Percentiles rank a stretch among this genome's conserved stretches.
These are phyloP conservation scores for Galendromus occidentalis DNA, from an alignment of 1,140 invertebrate species.

Conservation along the genomic window DNA sequence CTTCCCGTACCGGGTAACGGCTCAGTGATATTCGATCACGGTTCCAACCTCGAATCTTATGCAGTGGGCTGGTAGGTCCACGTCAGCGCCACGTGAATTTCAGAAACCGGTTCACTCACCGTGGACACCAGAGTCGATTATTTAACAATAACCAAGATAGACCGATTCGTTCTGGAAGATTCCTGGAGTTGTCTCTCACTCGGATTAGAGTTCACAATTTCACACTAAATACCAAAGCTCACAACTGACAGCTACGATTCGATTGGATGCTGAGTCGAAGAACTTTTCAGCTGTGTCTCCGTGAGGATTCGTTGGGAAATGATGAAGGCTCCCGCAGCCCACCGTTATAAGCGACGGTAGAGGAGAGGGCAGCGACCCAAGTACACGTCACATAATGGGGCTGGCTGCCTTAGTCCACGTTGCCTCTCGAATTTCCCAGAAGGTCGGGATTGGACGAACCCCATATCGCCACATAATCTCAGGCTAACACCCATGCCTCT, in stretches of 20 bases:
- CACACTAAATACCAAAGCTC: background rate
- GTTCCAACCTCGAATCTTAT: too few species aligned
- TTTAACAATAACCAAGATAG: too few species aligned
- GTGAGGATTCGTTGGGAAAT: background rate
- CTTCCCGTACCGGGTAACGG: too few species aligned
- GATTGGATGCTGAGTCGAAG: background rate
- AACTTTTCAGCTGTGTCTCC: background rate
- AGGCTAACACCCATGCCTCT: background rate
- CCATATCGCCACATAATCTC: background rate
- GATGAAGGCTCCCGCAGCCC: background rate
- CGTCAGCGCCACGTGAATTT: too few species aligned
- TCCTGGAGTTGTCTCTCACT: background rate
- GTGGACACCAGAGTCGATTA: too few species aligned
- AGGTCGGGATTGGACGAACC: background rate
- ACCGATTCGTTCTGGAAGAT: background rate
- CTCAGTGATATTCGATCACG: too few species aligned
- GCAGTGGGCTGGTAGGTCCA: too few species aligned
- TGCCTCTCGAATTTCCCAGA: background rate
- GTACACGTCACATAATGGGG: constrained; percentile 8
- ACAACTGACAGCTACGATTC: background rate
- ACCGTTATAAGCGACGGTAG: background rate
- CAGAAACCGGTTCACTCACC: too few species aligned
- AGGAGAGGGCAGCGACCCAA: constrained; percentile 5
- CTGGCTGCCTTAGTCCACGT: background rate
- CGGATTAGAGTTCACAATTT: background rate